A percentile compares a stretch with the other conserved stretches of the same genome.
Conservation (phyloP, 2,797 vertebrate genomes). For the Danio tinwini region DNA sequence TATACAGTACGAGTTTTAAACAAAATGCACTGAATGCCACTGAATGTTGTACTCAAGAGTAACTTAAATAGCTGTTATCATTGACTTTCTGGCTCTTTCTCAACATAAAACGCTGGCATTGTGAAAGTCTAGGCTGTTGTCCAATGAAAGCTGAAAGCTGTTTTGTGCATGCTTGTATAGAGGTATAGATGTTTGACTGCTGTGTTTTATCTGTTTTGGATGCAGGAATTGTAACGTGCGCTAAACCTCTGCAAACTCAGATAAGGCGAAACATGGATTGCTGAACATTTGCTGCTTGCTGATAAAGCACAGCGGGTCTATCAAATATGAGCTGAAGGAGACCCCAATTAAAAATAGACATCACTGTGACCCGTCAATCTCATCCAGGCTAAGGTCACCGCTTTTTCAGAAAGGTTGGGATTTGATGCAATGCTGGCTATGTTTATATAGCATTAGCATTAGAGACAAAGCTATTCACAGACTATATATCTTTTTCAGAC, state of each 20-base stretch:
- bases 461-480: too few species aligned
- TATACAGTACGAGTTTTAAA: too few species aligned
- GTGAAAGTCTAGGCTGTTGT: not conserved
- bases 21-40: not conserved
- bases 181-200: not conserved
- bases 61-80: not conserved
- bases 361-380: not conserved
- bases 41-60: not conserved
- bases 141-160: not conserved
- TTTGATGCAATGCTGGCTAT: not conserved
- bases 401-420: not conserved
- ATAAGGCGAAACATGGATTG: conserved; percentile 11
- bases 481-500: not conserved
- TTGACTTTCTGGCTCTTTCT: not conserved
- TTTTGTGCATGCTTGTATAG: not conserved
- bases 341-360: conserved; percentile 11
- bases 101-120: not conserved
- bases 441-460: not conserved
- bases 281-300: not conserved
- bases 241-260: conserved; percentile 15
- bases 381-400: not conserved
- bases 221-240: not conserved
- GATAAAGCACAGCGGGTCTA: conserved; percentile 24
- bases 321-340: conserved; percentile 19
- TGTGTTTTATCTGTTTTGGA: not conserved